A percentile compares a stretch with the other conserved stretches of the same genome.
Conservation (phyloP, 2,888 invertebrate species). For the Drosophila recens region DNA sequence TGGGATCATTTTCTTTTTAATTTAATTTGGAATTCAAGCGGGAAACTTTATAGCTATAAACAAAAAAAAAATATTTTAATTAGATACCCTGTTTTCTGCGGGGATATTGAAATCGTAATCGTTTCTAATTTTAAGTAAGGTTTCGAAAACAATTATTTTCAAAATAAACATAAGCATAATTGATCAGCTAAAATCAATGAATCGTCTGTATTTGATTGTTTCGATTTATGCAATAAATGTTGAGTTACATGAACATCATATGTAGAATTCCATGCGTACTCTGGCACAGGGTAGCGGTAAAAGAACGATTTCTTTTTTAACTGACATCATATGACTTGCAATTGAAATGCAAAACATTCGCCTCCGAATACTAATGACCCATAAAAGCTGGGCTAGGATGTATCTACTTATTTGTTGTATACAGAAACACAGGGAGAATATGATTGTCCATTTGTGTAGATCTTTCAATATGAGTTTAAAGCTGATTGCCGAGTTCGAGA, state of each 20-base stretch:
- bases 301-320: background rate
- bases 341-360: background rate
- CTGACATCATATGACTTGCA: background rate
- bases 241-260: too few species aligned
- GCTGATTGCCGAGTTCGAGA: background rate
- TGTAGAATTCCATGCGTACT: too few species aligned
- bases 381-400: background rate
- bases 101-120: too few species aligned
- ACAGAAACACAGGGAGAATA: background rate
- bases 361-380: background rate
- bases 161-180: too few species aligned
- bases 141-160: too few species aligned
- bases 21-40: background rate
- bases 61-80: background rate
- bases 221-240: too few species aligned
- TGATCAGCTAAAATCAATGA: too few species aligned
- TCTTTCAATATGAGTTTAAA: background rate
- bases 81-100: background rate
- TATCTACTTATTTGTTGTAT: background rate
- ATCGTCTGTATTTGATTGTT: too few species aligned
- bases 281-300: too few species aligned
- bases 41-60: background rate
- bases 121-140: too few species aligned
- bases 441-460: background rate
- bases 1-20: background rate